A percentile compares a stretch with the other conserved stretches of the same genome.
Conservation (phyloP, 1,140 invertebrate genomes). For the Holcopasites calliopsidis region DNA sequence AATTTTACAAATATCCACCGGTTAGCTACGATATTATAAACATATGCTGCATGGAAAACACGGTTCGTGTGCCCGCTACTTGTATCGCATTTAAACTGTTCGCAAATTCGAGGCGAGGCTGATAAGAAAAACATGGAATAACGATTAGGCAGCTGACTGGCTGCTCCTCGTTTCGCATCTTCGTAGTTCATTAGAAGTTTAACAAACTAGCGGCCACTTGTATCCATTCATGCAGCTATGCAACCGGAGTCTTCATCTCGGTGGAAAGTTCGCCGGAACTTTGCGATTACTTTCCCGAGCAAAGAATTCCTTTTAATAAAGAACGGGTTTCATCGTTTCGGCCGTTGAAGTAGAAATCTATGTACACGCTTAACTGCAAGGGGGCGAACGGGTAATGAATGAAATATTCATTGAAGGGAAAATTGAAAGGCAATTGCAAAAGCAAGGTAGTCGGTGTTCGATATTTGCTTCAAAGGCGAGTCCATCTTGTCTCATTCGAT, state of each 20-base stretch:
- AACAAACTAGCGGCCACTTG: constrained; percentile 9
- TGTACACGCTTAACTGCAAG: not conserved
- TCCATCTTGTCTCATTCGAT: no score
- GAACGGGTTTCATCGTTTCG: not conserved
- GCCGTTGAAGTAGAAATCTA: no score
- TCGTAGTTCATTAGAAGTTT: constrained; percentile 20
- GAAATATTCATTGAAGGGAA: no score
- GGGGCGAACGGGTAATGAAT: not conserved
- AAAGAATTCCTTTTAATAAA: not conserved
- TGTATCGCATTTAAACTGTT: not conserved
- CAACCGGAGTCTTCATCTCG: constrained; percentile 1
- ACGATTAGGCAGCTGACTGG: not conserved
- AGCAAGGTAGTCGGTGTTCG: not conserved
- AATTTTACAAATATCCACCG: no score
- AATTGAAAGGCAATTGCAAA: not conserved
- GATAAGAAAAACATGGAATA: constrained; percentile 3
- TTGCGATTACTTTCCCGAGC: not conserved
- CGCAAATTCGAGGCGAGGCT: not conserved
- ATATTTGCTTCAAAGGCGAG: not conserved
- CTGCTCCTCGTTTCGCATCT: constrained; percentile 9
- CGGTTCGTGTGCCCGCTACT: no score
- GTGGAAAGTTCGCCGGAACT: not conserved
- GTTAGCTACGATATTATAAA: no score
- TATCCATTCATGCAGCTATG: constrained; percentile 25
- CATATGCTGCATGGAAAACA: no score